phyloP scores from a whole-genome alignment of 2,797 vertebrate genomes.

The Gymnopithys bicolor region DNA sequence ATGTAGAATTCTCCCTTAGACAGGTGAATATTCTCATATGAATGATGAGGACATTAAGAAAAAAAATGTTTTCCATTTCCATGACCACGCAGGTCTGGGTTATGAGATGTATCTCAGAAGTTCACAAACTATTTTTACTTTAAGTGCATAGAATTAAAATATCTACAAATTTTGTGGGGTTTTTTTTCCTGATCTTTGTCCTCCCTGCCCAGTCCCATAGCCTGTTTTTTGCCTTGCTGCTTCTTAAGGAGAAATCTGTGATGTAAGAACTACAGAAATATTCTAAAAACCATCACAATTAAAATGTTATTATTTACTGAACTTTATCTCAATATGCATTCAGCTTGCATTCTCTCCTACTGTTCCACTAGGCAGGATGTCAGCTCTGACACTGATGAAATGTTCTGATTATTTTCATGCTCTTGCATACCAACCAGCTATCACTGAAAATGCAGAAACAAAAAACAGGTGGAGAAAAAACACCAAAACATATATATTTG shows the following conservation, averaged over 20 bases:
- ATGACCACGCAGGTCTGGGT: neutral
- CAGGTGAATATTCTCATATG: neutral
- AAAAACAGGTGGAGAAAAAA: neutral
- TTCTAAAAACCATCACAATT: neutral
- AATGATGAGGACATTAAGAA: neutral
- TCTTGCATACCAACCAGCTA: neutral
- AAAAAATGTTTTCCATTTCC: neutral
- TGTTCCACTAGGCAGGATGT: neutral
- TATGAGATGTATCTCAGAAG: neutral
- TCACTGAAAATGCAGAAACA: neutral
- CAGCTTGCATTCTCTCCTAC: neutral
- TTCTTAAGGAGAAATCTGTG: neutral
- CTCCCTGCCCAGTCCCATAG: rapidly evolving
- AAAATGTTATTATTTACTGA: neutral
- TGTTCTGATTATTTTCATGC: neutral
- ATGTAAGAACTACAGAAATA: neutral
- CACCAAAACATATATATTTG: neutral
- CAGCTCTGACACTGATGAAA: neutral
- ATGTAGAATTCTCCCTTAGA: neutral
- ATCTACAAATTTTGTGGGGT: neutral
- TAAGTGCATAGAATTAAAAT: neutral
- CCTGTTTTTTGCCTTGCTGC: rapidly evolving
- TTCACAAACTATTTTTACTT: neutral
- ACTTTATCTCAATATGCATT: neutral
- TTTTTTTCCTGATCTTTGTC: neutral